Conservation (phyloP, 2,797 vertebrate species). For the Heteromormyrus szaboi region DNA sequence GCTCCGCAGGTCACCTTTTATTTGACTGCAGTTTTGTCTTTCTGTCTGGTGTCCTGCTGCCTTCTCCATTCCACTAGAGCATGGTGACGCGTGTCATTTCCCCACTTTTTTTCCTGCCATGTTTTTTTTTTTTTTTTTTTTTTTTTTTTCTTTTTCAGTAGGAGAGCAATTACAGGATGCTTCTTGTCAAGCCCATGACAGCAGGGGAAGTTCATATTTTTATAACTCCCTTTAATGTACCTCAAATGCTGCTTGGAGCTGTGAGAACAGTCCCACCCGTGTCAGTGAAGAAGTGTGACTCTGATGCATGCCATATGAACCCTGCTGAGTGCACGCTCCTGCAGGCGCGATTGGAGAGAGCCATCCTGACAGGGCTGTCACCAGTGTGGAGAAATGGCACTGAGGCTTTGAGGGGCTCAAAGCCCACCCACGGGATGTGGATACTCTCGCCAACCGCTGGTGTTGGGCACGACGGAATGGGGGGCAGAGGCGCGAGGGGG, state of each 20-base stretch:
- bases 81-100: background rate
- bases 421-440: background rate
- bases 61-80: background rate
- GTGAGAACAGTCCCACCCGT: background rate
- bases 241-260: background rate
- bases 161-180: background rate
- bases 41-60: background rate
- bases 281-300: background rate
- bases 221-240: background rate
- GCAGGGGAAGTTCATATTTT: background rate
- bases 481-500: background rate
- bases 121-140: background rate
- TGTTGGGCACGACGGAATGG: background rate
- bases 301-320: background rate
- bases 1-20: background rate
- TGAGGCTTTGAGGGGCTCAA: background rate
- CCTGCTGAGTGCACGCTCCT: background rate
- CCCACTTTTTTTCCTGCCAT: background rate
- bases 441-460: background rate
- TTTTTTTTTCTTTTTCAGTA: background rate
- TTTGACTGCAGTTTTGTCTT: background rate
- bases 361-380: background rate
- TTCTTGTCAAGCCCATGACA: background rate
- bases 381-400: background rate
- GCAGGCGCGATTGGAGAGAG: background rate